Percentiles rank a stretch among this genome's conserved stretches.
phyloP scores from a whole-genome alignment of 2,797 vertebrate genomes.

The Euphonia xanthogaster region DNA sequence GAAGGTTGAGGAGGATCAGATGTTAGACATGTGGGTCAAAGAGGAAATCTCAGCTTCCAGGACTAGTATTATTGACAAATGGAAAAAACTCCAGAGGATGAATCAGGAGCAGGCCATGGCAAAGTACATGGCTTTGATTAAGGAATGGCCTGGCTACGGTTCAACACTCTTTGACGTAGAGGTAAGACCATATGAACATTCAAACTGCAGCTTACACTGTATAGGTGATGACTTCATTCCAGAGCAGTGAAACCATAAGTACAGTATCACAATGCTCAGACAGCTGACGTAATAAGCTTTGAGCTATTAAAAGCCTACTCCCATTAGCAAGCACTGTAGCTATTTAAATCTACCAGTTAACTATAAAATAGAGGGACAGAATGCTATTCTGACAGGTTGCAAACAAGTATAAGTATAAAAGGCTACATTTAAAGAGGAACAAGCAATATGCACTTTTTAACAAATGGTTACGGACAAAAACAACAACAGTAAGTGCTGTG shows the following conservation, averaged over 20 bases:
- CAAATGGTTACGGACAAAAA: not conserved
- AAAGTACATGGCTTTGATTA: slow-evolving; percentile 93
- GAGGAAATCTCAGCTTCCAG: slow-evolving; percentile 86
- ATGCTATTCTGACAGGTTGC: not conserved
- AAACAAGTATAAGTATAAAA: not conserved
- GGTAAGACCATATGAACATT: slow-evolving; percentile 71
- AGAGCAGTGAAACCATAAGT: not conserved
- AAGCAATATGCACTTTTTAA: not conserved
- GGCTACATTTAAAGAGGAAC: not conserved
- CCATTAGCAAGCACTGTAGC: not conserved
- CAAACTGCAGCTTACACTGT: not conserved
- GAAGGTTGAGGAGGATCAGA: slow-evolving; percentile 87
- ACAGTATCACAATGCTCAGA: not conserved
- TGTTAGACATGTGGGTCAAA: slow-evolving; percentile 91
- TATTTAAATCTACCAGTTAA: not conserved
- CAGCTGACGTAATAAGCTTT: not conserved
- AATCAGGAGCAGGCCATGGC: slow-evolving; percentile 91
- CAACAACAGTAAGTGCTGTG: not conserved
- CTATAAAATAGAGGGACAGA: not conserved
- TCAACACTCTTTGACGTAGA: slow-evolving; percentile 94
- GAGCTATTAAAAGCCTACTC: not conserved
- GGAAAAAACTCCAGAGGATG: slow-evolving; percentile 92
- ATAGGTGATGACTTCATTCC: not conserved
- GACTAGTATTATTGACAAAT: slow-evolving; percentile 90
- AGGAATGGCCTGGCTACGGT: slow-evolving; percentile 96